A percentile compares a stretch with the other conserved stretches of the same genome.
phyloP scores from a whole-genome alignment of 2,888 invertebrate genomes.

The Embidobia sp. region DNA sequence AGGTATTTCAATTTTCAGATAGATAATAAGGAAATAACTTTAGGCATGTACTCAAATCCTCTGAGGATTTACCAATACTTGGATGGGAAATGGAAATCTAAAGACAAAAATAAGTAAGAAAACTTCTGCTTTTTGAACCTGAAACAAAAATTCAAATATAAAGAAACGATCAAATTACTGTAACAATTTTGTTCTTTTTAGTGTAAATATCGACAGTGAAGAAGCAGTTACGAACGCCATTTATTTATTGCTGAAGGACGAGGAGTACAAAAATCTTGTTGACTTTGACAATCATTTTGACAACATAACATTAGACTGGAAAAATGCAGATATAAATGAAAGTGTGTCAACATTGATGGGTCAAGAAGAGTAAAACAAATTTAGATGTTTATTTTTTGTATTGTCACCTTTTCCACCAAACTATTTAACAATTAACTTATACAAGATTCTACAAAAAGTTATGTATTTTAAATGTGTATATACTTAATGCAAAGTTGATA shows the following conservation, averaged over 20 bases:
- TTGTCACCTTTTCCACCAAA: too few species aligned
- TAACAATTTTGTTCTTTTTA: slow-evolving; percentile 59
- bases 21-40: slow-evolving; percentile 89
- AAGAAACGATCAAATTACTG: neutral
- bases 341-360: slow-evolving; percentile 79
- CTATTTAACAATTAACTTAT: too few species aligned
- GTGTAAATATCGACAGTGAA: slow-evolving; percentile 76
- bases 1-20: slow-evolving; percentile 83
- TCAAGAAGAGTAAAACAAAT: slow-evolving; percentile 46
- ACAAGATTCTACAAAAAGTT: too few species aligned
- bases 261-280: slow-evolving; percentile 89
- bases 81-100: slow-evolving; percentile 90
- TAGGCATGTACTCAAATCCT: slow-evolving; percentile 86
- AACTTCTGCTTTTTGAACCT: too few species aligned
- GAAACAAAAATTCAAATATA: neutral
- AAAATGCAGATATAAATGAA: slow-evolving; percentile 87
- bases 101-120: slow-evolving; percentile 82
- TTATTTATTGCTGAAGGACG: slow-evolving; percentile 87
- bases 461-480: too few species aligned
- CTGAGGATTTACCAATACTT: slow-evolving; percentile 87
- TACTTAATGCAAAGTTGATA: too few species aligned
- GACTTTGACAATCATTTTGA: slow-evolving; percentile 99
- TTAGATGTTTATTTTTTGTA: slow-evolving; percentile 21
- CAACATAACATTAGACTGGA: slow-evolving; percentile 94
- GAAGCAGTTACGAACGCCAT: slow-evolving; percentile 85